Percentiles rank a stretch among this genome's conserved stretches.
These are phyloP conservation scores for Auanema freiburgensis DNA, from an alignment of 2,888 invertebrate genomes.

Conservation along the genomic window DNA sequence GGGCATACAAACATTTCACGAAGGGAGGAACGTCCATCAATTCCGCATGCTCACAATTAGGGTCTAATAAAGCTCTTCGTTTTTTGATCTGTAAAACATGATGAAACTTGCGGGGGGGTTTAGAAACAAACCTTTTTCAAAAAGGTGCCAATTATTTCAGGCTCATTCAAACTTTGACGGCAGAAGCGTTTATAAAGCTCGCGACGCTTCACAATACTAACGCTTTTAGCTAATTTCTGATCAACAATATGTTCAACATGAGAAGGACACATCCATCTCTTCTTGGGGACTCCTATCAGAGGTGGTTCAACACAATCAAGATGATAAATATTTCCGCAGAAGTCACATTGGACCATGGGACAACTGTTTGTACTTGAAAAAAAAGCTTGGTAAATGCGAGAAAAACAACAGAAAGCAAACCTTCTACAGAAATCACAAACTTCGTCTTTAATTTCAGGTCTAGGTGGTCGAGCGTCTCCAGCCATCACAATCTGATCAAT, in stretches of 20 bases:
- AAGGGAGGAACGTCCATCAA: no score
- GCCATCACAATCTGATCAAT: conserved; percentile 5
- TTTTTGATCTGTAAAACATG: no score
- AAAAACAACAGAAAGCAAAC: background rate
- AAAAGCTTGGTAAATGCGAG: background rate
- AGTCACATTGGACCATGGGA: conserved; percentile 88
- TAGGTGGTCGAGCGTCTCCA: conserved; percentile 8
- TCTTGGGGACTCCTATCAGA: conserved; percentile 81
- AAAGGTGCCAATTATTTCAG: no score
- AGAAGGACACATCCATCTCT: conserved; percentile 96
- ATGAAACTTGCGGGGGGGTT: no score
- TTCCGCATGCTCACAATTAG: no score
- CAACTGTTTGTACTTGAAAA: conserved; percentile 71
- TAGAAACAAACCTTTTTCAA: no score
- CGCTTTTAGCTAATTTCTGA: background rate
- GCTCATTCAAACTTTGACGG: no score
- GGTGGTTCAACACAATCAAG: conserved; percentile 93
- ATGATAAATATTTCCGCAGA: conserved; percentile 86
- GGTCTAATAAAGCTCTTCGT: no score
- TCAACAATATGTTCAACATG: conserved; percentile 75
- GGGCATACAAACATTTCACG: no score
- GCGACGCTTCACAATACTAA: no score
- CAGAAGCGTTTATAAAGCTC: no score
- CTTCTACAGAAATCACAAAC: conserved; percentile 10
- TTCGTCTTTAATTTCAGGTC: conserved; percentile 4